phyloP scores from a whole-genome alignment of 2,797 vertebrate genomes.

The Xiphorhynchus erythropygius region DNA sequence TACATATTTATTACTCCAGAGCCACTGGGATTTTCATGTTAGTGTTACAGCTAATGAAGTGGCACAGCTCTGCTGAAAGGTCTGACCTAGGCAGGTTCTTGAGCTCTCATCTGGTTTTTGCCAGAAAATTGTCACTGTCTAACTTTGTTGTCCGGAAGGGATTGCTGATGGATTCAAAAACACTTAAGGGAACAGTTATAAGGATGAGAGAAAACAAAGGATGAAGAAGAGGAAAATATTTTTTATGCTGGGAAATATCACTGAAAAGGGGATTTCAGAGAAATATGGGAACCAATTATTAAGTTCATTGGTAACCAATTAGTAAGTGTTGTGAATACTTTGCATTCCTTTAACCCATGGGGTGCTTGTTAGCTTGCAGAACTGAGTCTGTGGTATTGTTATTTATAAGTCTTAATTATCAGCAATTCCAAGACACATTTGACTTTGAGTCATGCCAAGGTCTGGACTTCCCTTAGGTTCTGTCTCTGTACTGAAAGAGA shows the following conservation, averaged over 20 bases:
- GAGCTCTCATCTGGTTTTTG: background rate
- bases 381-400: background rate
- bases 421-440: background rate
- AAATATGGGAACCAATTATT: background rate
- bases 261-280: background rate
- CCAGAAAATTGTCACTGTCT: background rate
- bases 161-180: background rate
- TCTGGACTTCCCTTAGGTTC: background rate
- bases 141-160: background rate
- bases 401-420: background rate
- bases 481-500: background rate
- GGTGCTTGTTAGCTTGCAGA: background rate
- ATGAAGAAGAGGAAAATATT: background rate
- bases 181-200: background rate
- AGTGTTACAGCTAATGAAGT: background rate
- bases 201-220: background rate
- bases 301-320: background rate
- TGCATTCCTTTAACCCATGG: conserved; percentile 1
- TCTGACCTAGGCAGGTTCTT: conserved; percentile 13
- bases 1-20: conserved; percentile 32
- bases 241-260: background rate
- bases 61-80: background rate
- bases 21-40: background rate
- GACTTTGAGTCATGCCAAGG: background rate
- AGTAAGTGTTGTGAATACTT: background rate